Base-by-base conservation (phyloP, 1,140 invertebrate genomes). In the Drosophila equinoxialis region DNA sequence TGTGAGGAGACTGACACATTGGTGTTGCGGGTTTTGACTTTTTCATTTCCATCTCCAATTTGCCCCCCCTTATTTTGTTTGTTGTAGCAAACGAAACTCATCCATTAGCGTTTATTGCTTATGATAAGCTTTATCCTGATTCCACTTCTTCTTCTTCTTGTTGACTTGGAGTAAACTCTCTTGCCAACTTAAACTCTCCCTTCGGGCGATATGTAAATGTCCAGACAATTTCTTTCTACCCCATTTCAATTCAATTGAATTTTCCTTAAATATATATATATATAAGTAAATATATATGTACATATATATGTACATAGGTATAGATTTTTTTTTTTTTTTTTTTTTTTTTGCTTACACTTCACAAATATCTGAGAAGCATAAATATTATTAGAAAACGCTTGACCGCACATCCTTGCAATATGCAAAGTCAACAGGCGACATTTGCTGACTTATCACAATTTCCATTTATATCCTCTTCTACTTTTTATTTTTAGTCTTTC, bases 81-180 rank as follows among this genome's bases (percentile, higher is more conserved):
- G 30, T 30, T 64, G 68, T 57, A 48, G 63, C 33, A 65, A 60
- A 67, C 62, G 77, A 79, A 74, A 67, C 81, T 71, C 81, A 74
- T 85, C 81, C 82, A 86, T 86, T 85, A 86, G 74, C 82, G 73
- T 85, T 85, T 85, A 79, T 86, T 81, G 74, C 82, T 72, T 78
- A 72, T 86, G 82, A 85, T 85, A 86, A 86, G 82, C 82, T 58
- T 42, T 37, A 55, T 33, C 54, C 60, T 57, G 41, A 30, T 30
- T 6, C 30, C 41, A 42, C n/a, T 6, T 42, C 30, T 23, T 61
- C 30, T 41, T 45, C 58, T 13, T 13, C 3, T 13, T 13, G 11
- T 39, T 39, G 11, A 60, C 14, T 60, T 14, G n/a, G 7, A 54
- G 48, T 59, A 74, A 42, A 42, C 20, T 45, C 58, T 62, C 58